Conservation (phyloP, 2,113 vertebrate species). For the Labeo rohita region DNA sequence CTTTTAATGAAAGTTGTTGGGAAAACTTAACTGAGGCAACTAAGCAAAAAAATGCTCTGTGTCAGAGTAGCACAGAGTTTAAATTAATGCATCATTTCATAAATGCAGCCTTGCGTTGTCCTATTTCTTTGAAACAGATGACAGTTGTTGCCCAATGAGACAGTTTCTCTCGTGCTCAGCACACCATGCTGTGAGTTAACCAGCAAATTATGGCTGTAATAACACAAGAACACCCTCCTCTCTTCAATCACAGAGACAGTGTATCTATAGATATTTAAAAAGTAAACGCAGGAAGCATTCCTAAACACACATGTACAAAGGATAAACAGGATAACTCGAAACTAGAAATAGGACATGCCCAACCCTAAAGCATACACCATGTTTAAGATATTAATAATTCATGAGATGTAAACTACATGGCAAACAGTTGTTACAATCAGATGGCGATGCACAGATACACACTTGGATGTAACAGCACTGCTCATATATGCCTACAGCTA, state of each 20-base stretch:
- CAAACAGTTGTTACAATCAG: conserved; percentile 2
- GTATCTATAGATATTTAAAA: conserved; percentile 25
- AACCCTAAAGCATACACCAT: conserved; percentile 6
- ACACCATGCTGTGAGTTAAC: conserved; percentile 35
- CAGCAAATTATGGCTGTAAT: conserved; percentile 24
- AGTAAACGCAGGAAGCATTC: conserved; percentile 1
- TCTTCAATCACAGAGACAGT: conserved; percentile 7
- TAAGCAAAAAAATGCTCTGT: neutral
- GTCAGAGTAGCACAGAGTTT: conserved; percentile 3
- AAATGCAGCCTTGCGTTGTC: neutral
- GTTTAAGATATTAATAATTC: conserved; percentile 20
- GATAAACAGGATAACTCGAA: neutral
- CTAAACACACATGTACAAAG: neutral
- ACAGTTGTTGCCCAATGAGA: conserved; percentile 39
- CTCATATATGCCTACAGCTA: neutral
- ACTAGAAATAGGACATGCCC: neutral
- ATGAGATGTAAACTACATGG: neutral
- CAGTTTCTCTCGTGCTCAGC: neutral
- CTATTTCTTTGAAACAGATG: conserved; percentile 32
- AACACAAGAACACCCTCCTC: conserved; percentile 6
- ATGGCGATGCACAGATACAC: neutral
- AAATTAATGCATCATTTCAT: conserved; percentile 29
- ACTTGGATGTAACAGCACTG: neutral
- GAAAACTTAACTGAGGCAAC: conserved; percentile 12
- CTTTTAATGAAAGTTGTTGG: conserved; percentile 16